Conservation (phyloP, 2,888 invertebrate genomes). For the Sicus ferrugineus region DNA sequence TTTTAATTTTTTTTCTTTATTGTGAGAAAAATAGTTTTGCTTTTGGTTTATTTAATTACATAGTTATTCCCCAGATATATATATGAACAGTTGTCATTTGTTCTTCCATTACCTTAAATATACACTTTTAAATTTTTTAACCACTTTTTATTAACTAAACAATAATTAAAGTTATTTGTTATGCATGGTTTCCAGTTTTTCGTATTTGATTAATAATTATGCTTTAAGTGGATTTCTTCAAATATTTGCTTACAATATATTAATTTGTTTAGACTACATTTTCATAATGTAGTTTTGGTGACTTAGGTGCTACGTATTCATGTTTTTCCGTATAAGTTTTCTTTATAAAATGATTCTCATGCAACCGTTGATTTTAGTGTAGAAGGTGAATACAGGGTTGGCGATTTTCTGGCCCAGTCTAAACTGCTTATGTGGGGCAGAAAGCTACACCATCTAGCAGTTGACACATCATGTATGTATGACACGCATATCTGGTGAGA, state of each 20-base stretch:
- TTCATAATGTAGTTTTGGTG: slow-evolving; percentile 22
- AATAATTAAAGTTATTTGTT: slow-evolving; percentile 28
- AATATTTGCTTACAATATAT: slow-evolving; percentile 38
- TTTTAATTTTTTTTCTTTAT: background rate
- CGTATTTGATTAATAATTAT: slow-evolving; percentile 31
- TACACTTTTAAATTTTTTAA: slow-evolving; percentile 39
- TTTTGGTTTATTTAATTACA: background rate
- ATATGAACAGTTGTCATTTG: slow-evolving; percentile 11
- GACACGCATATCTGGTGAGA: background rate
- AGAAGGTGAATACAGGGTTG: slow-evolving; percentile 35
- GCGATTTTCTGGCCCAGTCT: background rate
- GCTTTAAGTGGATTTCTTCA: slow-evolving; percentile 38
- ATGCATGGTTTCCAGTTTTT: slow-evolving; percentile 21
- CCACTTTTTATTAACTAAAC: slow-evolving; percentile 25
- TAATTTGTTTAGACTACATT: slow-evolving; percentile 4
- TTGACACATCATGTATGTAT: no score
- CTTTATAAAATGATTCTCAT: slow-evolving; percentile 34
- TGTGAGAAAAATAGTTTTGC: slow-evolving; percentile 8
- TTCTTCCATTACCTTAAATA: slow-evolving; percentile 25
- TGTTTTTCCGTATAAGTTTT: background rate
- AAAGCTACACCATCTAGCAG: slow-evolving; percentile 1
- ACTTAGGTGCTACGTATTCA: slow-evolving; percentile 27
- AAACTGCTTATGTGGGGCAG: background rate
- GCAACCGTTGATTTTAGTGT: slow-evolving; percentile 43
- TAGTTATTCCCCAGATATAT: slow-evolving; percentile 24